phyloP scores from a whole-genome alignment of 1,140 invertebrate genomes.

The Drosophila auraria region DNA sequence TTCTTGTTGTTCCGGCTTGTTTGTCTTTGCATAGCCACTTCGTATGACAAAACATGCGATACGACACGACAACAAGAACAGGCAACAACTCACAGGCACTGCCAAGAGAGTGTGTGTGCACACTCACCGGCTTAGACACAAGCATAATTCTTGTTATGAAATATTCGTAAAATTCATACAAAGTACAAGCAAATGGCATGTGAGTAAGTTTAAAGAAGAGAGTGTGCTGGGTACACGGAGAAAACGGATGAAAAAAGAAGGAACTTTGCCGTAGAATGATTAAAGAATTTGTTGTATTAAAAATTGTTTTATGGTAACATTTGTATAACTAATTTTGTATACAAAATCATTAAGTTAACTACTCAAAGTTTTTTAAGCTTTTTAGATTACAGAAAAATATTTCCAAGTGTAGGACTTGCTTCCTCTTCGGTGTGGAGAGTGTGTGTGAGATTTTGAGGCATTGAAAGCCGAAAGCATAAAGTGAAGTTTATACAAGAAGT shows the following conservation, averaged over 20 bases:
- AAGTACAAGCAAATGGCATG: constrained; percentile 73
- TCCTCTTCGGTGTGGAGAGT: not conserved
- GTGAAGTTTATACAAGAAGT: constrained; percentile 77
- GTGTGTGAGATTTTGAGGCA: constrained; percentile 34
- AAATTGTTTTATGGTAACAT: not conserved
- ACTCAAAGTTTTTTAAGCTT: not conserved
- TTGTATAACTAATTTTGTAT: not conserved
- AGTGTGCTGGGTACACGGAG: constrained; percentile 7
- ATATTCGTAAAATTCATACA: constrained; percentile 81
- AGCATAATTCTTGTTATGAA: constrained; percentile 77
- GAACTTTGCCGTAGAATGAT: no score
- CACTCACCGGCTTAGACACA: constrained; percentile 35
- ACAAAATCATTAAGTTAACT: not conserved
- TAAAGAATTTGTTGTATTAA: not conserved
- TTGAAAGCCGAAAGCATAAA: constrained; percentile 71
- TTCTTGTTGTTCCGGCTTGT: constrained; percentile 41
- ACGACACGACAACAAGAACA: constrained; percentile 62
- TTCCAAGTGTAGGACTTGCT: not conserved
- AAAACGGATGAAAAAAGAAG: not conserved
- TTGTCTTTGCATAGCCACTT: constrained; percentile 75
- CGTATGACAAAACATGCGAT: constrained; percentile 80
- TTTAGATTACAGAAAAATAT: not conserved
- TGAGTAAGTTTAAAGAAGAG: constrained; percentile 49
- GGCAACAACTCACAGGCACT: constrained; percentile 27
- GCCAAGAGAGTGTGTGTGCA: not conserved